Evolutionary conservation across 2,113 vertebrate species (phyloP).

Genomic region (Spea multiplicata): DNA sequence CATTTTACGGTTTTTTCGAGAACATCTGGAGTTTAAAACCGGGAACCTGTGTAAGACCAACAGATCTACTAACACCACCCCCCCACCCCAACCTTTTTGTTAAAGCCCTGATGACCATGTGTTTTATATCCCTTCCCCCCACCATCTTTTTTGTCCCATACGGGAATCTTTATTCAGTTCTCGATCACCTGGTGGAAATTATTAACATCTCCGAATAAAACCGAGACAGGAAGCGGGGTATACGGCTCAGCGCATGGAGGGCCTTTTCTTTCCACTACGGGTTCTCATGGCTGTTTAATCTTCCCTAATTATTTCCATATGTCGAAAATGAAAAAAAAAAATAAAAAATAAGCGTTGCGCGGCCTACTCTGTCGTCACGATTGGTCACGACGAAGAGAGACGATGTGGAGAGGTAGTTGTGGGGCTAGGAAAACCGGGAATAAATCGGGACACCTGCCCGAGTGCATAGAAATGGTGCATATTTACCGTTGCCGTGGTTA

Average conservation of each 20-base stretch:
- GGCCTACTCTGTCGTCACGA: not conserved
- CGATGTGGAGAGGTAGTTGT: not conserved
- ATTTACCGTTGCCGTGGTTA: not conserved
- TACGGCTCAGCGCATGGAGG: not conserved
- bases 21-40: too few species aligned
- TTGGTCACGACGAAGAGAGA: not conserved
- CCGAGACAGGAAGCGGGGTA: not conserved
- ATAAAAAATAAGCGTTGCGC: not conserved
- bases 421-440: not conserved
- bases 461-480: conserved; percentile 1
- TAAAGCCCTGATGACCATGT: not conserved
- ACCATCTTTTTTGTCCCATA: not conserved
- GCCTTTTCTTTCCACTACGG: conserved; percentile 1
- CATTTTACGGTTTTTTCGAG: too few species aligned
- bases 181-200: not conserved
- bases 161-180: not conserved
- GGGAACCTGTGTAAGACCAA: too few species aligned
- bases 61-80: not conserved
- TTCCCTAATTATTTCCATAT: conserved; percentile 28
- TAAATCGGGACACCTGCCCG: not conserved
- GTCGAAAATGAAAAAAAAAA: not conserved
- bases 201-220: not conserved
- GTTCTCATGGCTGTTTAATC: not conserved
- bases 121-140: not conserved
- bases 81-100: not conserved